Percentiles rank a stretch among this genome's conserved stretches.
Evolutionary conservation across 2,797 vertebrate species (phyloP).

Genomic region (Gambelia wislizenii): DNA sequence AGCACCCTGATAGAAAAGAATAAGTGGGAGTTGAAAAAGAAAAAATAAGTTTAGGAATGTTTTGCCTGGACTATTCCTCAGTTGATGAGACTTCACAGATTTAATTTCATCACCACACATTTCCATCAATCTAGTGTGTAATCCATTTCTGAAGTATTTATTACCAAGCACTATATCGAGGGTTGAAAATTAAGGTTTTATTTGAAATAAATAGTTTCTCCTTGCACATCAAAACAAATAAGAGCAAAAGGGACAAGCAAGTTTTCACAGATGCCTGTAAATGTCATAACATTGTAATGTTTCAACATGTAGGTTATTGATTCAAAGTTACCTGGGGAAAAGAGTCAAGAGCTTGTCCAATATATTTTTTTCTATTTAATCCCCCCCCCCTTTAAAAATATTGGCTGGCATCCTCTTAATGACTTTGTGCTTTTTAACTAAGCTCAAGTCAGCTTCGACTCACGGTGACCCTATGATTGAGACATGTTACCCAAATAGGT

Average conservation of each 20-base stretch:
- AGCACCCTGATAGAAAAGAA: background rate
- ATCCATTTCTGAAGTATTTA: background rate
- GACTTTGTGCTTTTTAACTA: background rate
- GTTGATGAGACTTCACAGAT: background rate
- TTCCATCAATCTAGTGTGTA: background rate
- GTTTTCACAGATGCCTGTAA: background rate
- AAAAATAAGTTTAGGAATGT: background rate
- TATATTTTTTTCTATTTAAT: background rate
- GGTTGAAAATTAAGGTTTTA: background rate
- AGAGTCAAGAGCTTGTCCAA: background rate
- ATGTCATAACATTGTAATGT: background rate
- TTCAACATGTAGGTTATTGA: background rate
- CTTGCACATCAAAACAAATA: background rate
- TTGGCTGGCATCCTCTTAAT: no score
- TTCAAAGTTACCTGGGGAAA: background rate
- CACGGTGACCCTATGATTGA: no score
- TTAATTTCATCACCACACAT: background rate
- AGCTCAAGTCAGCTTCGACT: background rate
- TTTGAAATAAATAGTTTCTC: background rate
- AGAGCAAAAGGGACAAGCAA: background rate
- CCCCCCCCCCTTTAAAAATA: background rate
- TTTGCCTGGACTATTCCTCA: background rate
- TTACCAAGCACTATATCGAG: background rate
- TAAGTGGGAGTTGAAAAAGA: background rate
- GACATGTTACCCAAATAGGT: no score